A percentile compares a stretch with the other conserved stretches of the same genome.
Evolutionary conservation across 2,797 vertebrate species (phyloP).

Genomic region (Emys orbicularis): DNA sequence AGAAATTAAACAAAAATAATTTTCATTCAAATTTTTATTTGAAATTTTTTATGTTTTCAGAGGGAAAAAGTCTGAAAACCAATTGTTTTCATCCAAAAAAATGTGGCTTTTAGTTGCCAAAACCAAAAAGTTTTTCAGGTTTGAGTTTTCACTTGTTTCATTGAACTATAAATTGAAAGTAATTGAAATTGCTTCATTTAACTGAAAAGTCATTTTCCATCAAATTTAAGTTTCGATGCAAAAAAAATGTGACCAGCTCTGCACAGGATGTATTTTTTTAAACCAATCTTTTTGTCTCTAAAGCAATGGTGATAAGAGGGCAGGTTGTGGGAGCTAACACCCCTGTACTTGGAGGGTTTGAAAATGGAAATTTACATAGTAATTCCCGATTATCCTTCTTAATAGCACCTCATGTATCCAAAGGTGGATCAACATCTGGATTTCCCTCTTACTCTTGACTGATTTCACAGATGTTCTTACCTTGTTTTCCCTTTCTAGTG

Average conservation of each 20-base stretch:
- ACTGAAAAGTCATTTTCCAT: background rate
- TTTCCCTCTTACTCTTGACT: background rate
- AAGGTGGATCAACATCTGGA: background rate
- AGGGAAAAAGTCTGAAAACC: background rate
- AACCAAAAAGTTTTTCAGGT: background rate
- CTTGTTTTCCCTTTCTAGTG: background rate
- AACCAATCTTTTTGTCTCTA: background rate
- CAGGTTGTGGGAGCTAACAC: background rate
- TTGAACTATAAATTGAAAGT: background rate
- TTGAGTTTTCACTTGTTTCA: background rate
- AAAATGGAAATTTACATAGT: background rate
- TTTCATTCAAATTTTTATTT: background rate
- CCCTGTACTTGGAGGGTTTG: background rate
- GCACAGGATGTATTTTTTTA: background rate
- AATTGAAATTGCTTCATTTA: background rate
- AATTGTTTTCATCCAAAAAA: fast-evolving
- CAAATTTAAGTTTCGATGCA: background rate
- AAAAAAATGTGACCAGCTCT: background rate
- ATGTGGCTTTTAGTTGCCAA: background rate
- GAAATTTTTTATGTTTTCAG: background rate
- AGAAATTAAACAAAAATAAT: background rate
- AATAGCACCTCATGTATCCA: background rate
- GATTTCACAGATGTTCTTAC: background rate
- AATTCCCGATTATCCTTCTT: background rate
- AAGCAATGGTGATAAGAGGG: background rate